Evolutionary conservation across 2,888 invertebrate species (phyloP).

Genomic region (Nomada flava): DNA sequence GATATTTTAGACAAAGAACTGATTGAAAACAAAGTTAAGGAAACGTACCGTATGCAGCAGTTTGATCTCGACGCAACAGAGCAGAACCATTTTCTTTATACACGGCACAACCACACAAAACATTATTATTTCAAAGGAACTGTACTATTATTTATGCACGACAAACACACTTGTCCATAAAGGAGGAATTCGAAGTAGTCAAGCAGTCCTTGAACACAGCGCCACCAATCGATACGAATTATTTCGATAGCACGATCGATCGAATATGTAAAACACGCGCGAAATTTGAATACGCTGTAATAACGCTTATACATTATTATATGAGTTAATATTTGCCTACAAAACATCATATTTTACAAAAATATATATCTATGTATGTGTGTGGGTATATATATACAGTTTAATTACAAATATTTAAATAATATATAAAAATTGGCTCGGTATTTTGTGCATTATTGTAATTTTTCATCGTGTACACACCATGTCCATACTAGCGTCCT

Average conservation of each 20-base stretch:
- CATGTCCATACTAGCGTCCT: conserved; percentile 58
- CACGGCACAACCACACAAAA: neutral
- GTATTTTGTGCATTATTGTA: neutral
- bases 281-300: neutral
- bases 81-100: neutral
- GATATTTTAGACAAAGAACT: too few relatives aligned
- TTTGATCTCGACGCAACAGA: neutral
- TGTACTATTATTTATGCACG: neutral
- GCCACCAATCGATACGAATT: neutral
- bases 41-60: neutral
- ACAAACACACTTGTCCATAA: too few relatives aligned
- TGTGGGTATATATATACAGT: neutral
- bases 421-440: conserved; percentile 4
- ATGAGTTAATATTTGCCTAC: neutral
- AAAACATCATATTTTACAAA: conserved; percentile 12
- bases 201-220: neutral
- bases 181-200: neutral
- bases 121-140: neutral
- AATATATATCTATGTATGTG: neutral
- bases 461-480: conserved; percentile 34
- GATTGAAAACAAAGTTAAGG: neutral
- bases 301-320: neutral
- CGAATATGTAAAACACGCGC: neutral
- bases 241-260: conserved; percentile 15
- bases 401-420: conserved; percentile 13